These are phyloP conservation scores for Zosterops pallidus DNA, from an alignment of 2,113 vertebrate genomes.

Conservation along the genomic window DNA sequence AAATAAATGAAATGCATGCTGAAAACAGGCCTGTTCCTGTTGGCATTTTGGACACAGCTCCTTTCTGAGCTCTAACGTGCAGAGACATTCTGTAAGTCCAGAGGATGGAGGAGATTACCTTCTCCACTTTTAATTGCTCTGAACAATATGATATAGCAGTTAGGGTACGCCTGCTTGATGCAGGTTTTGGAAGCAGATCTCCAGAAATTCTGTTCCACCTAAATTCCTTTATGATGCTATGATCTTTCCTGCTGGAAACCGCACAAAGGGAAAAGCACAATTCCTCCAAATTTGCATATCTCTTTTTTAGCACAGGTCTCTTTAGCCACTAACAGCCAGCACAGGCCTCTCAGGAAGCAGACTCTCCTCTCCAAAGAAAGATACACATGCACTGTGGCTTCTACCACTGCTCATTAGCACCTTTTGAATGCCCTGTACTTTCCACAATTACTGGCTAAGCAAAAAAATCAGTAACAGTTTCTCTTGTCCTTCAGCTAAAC, in stretches of 20 bases:
- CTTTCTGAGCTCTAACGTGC: background rate
- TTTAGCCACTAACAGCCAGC: background rate
- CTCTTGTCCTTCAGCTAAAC: background rate
- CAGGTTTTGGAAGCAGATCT: background rate
- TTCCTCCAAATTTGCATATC: background rate
- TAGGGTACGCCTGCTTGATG: background rate
- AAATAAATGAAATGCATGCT: background rate
- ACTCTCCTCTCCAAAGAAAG: background rate
- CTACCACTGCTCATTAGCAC: background rate
- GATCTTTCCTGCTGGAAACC: background rate
- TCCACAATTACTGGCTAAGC: background rate
- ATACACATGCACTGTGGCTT: background rate
- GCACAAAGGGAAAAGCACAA: background rate
- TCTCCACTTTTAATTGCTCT: background rate
- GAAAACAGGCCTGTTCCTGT: background rate
- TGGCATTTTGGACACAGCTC: background rate
- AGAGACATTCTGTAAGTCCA: background rate
- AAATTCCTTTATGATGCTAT: background rate
- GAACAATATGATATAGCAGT: background rate
- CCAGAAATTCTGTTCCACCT: background rate
- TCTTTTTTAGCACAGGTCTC: background rate
- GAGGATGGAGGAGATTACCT: background rate
- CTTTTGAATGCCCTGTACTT: background rate
- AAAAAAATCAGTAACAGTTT: background rate
- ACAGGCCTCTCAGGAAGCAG: background rate